Evolutionary conservation across 1,140 invertebrate species (phyloP), one percentile per base, ranked within the genome.

Genomic region (Triops longicaudatus): DNA sequence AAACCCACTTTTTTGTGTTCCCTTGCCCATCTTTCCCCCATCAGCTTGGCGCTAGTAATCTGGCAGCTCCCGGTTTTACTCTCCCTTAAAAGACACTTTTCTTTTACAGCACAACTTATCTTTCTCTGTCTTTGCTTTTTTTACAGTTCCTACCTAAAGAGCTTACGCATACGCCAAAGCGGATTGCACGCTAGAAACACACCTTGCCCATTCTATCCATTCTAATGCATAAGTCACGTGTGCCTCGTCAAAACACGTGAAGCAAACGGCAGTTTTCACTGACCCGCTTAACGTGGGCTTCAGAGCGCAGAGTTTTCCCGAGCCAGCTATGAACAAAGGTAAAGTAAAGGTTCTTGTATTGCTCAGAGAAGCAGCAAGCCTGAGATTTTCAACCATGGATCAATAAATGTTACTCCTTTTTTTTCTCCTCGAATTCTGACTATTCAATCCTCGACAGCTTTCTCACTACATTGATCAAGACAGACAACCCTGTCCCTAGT

Each of bases 101-200:
- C 22, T 63, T 63, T 17, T n/a, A 22, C 50, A 17, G 6, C 17
- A 63, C 10, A 63, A 17, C 50, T 63, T 63, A 17, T 63, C 31
- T 37, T 37, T 63, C 43, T 3, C 43, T 44, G 1, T 44, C 17
- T 17, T 44, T 44, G 11, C 43, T 1, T 5, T 14, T 63, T 22
- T 22, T 12, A 0, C 22, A 17, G 0, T 22, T 14, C 50, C 50
- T n/a, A 22, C 50, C 10, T 63, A 63, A 63, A 63, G 17, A 63
- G 50, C 50, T 63, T 63, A 63, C 17, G 50, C 50, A 63, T 63
- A 63, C n/a, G 50, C 50, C 50, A 63, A 63, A 63, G 50, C 3
- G 50, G 50, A 17, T 63, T 63, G n/a, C n/a, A 63, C 14, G 50
- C 0, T 63, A 1, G n/a, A 3, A 22, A 63, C 50, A n/a, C 17